These are phyloP conservation scores for Thamnophis sirtalis DNA, from an alignment of 2,113 vertebrate species.

Conservation along the genomic window DNA sequence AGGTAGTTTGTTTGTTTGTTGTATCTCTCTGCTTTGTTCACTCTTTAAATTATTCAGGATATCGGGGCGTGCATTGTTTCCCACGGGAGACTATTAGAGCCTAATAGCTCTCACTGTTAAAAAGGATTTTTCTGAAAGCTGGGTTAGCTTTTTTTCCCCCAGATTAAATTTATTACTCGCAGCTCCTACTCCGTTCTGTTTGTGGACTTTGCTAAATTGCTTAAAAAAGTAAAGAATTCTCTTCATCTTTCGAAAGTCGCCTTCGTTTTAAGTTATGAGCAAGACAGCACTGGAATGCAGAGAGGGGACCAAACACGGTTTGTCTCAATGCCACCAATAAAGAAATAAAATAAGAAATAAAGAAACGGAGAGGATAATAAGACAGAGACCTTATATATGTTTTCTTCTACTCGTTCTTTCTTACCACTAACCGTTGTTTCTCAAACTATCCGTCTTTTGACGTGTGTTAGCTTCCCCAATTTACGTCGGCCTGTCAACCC, in stretches of 20 bases:
- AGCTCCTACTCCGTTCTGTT: background rate
- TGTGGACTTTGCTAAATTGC: background rate
- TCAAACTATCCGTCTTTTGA: background rate
- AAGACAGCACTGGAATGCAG: background rate
- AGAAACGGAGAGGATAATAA: background rate
- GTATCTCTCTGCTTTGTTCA: slow-evolving; percentile 4
- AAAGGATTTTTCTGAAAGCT: slow-evolving; percentile 4
- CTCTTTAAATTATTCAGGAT: slow-evolving; percentile 21
- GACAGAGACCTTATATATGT: background rate
- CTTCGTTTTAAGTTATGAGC: background rate
- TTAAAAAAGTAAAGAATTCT: background rate
- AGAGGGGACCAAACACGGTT: background rate
- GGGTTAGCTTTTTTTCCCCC: background rate
- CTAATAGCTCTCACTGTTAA: background rate
- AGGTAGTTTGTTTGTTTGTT: background rate
- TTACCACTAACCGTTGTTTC: background rate
- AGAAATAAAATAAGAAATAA: too few species aligned
- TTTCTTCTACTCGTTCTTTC: background rate
- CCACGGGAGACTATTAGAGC: slow-evolving; percentile 3
- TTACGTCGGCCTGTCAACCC: background rate
- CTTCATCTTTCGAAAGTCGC: background rate
- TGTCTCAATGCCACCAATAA: background rate
- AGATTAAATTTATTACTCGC: background rate
- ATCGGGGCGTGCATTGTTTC: background rate
- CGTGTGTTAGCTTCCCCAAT: slow-evolving; percentile 11